Percentiles rank a stretch among this genome's conserved stretches.
phyloP scores from a whole-genome alignment of 2,113 vertebrate genomes.

The Cyanocitta stelleri region DNA sequence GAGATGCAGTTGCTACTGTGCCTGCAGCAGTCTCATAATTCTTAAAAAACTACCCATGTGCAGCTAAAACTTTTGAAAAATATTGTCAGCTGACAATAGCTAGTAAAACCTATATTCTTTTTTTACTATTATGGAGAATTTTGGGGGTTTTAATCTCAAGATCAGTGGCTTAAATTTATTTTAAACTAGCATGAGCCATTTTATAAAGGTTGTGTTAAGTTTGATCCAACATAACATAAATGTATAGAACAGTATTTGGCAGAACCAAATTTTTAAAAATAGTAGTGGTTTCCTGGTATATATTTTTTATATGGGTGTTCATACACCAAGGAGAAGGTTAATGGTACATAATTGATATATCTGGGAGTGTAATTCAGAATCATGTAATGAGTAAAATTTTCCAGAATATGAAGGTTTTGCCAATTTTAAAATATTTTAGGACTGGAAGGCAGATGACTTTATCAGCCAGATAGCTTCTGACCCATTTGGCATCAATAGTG shows the following conservation, averaged over 20 bases:
- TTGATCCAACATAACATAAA: background rate
- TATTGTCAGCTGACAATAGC: background rate
- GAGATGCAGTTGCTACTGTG: background rate
- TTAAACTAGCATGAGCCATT: background rate
- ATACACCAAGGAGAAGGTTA: background rate
- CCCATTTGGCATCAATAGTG: background rate
- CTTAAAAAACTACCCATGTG: background rate
- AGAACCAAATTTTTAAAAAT: background rate
- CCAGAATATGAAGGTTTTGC: background rate
- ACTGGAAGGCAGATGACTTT: background rate
- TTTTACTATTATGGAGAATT: background rate
- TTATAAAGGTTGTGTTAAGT: background rate
- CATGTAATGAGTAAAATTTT: background rate
- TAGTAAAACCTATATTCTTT: background rate
- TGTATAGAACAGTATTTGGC: background rate
- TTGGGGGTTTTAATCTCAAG: background rate
- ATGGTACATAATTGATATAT: background rate
- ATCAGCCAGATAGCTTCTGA: background rate
- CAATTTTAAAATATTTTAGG: background rate
- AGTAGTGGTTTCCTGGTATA: background rate
- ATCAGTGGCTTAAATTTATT: background rate
- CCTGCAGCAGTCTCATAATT: background rate
- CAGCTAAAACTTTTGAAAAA: background rate
- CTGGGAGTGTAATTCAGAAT: background rate
- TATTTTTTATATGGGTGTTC: background rate